Conservation (phyloP, 1,140 invertebrate species). For the Drosophila micromelanica region DNA sequence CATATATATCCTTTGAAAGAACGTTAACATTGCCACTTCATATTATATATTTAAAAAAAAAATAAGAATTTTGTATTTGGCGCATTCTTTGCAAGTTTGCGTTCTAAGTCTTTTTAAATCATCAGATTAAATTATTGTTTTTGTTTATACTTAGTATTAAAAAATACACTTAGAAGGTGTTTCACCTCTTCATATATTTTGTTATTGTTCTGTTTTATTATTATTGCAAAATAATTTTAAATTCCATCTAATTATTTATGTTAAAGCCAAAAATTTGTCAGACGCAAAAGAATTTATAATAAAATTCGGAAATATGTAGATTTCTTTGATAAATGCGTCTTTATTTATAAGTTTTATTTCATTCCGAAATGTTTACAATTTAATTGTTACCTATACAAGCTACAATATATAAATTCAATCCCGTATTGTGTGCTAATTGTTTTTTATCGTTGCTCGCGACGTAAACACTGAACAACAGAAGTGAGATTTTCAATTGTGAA, state of each 20-base stretch:
- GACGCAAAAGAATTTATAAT: constrained; percentile 17
- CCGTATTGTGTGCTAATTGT: constrained; percentile 47
- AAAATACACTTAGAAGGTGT: constrained; percentile 1
- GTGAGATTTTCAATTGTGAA: constrained; percentile 13
- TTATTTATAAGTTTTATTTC: constrained; percentile 17
- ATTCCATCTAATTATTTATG: constrained; percentile 30
- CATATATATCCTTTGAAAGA: not conserved
- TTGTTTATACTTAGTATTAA: constrained; percentile 12
- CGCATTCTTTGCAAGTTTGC: constrained; percentile 2
- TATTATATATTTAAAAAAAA: not conserved
- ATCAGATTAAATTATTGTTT: not conserved
- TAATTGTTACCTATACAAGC: constrained; percentile 4
- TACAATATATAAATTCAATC: constrained; percentile 14
- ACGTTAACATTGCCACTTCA: not conserved
- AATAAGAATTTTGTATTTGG: not conserved
- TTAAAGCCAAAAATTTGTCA: constrained; percentile 6
- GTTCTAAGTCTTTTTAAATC: constrained; percentile 15
- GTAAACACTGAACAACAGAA: constrained; percentile 36
- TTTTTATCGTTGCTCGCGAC: constrained; percentile 15
- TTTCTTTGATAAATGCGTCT: not conserved
- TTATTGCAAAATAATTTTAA: constrained; percentile 10
- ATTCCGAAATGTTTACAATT: not conserved
- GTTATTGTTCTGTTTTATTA: not conserved
- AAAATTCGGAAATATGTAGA: constrained; percentile 3
- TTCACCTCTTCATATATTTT: constrained; percentile 9